These are phyloP conservation scores for Lagocephalus sceleratus DNA, from an alignment of 2,797 vertebrate genomes.

Conservation along the genomic window DNA sequence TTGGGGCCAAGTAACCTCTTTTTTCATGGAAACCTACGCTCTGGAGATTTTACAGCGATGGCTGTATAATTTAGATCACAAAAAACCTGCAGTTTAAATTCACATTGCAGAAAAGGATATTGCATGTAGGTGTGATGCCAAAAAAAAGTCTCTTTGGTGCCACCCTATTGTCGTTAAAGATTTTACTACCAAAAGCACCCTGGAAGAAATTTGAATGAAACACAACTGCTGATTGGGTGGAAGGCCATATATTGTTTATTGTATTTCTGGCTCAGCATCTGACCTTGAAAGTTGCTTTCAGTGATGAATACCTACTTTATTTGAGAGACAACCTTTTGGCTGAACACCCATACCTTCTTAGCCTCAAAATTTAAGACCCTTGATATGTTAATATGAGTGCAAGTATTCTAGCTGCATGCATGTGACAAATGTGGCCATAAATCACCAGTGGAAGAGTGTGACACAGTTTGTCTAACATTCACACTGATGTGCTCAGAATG, in stretches of 20 bases:
- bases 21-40: slow-evolving; percentile 38
- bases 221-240: too few relatives aligned
- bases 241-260: too few relatives aligned
- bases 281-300: slow-evolving; percentile 72
- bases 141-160: too few relatives aligned
- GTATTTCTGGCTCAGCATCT: slow-evolving; percentile 69
- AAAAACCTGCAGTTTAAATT: too few relatives aligned
- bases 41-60: background rate
- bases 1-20: slow-evolving; percentile 50
- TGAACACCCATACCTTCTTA: slow-evolving; percentile 66
- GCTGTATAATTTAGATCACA: too few relatives aligned
- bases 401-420: slow-evolving; percentile 53
- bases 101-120: too few relatives aligned
- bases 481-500: slow-evolving; percentile 45
- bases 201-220: too few relatives aligned
- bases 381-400: slow-evolving; percentile 64
- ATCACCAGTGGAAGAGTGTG: slow-evolving; percentile 51
- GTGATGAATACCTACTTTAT: slow-evolving; percentile 78
- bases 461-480: slow-evolving; percentile 48
- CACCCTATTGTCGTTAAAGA: too few relatives aligned
- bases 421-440: slow-evolving; percentile 64
- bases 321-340: slow-evolving; percentile 67
- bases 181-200: too few relatives aligned
- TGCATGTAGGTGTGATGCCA: too few relatives aligned
- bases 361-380: slow-evolving; percentile 58